These are phyloP conservation scores for Choristoneura fumiferana DNA, from an alignment of 1,140 invertebrate genomes.

Conservation along the genomic window DNA sequence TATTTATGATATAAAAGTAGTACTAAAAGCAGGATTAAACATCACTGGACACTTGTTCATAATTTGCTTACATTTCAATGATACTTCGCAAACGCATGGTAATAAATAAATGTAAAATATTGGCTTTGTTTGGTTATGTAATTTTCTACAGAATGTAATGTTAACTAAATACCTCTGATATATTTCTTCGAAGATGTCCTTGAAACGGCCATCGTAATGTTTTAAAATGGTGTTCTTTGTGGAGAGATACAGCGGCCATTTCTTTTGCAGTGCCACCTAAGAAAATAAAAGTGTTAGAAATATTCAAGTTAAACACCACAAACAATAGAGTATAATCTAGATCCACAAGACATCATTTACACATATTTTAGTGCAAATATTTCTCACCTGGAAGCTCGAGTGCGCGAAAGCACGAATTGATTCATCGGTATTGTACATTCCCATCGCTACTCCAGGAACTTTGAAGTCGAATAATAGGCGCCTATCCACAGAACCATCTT, in stretches of 20 bases:
- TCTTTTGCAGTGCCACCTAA: conserved; percentile 87
- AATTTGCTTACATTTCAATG: too few relatives aligned
- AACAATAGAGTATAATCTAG: too few relatives aligned
- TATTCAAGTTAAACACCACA: background rate
- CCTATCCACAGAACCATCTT: conserved; percentile 79
- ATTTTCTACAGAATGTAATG: too few relatives aligned
- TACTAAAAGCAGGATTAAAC: too few relatives aligned
- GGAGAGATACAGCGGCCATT: conserved; percentile 91
- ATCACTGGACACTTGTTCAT: too few relatives aligned
- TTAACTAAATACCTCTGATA: conserved; percentile 84
- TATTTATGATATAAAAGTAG: too few relatives aligned
- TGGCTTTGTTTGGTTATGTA: too few relatives aligned
- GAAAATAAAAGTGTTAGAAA: conserved; percentile 26
- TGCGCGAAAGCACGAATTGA: conserved; percentile 91
- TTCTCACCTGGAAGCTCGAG: conserved; percentile 85
- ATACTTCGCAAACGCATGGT: too few relatives aligned
- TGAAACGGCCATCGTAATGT: conserved; percentile 94
- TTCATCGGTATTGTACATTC: conserved; percentile 95
- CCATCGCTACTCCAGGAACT: conserved; percentile 87
- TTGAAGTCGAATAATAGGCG: conserved; percentile 86
- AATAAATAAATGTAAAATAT: too few relatives aligned
- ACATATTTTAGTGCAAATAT: too few relatives aligned
- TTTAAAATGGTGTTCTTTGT: conserved; percentile 97
- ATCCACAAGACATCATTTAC: too few relatives aligned
- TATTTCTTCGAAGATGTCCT: conserved; percentile 95